phyloP scores from a whole-genome alignment of 1,140 invertebrate species.

The Lasaia peninsularis region DNA sequence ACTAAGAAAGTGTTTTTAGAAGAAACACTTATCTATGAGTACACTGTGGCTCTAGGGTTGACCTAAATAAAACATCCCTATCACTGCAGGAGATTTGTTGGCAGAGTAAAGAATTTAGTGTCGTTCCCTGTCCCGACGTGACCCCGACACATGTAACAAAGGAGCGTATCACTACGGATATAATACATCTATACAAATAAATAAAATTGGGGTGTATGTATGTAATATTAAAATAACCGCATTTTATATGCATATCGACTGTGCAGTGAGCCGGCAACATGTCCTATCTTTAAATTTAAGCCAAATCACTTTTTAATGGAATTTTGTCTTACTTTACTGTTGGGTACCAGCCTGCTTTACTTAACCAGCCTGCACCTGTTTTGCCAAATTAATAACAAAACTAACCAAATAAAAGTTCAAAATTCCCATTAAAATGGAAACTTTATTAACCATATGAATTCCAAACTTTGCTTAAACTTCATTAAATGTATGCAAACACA shows the following conservation, averaged over 20 bases:
- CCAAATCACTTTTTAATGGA: no score
- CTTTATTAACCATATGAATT: constrained; percentile 1
- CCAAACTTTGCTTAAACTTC: background rate
- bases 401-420: background rate
- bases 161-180: background rate
- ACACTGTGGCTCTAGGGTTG: constrained; percentile 44
- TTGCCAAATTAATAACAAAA: background rate
- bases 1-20: constrained; percentile 30
- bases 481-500: constrained; percentile 18
- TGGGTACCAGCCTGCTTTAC: no score
- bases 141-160: constrained; percentile 28
- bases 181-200: background rate
- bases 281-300: no score
- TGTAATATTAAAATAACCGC: no score
- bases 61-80: constrained; percentile 59
- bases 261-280: no score
- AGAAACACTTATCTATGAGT: constrained; percentile 46
- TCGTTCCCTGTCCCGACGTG: constrained; percentile 36
- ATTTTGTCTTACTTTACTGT: no score
- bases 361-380: background rate
- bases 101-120: constrained; percentile 57
- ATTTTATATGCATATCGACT: no score
- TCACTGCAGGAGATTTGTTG: constrained; percentile 50
- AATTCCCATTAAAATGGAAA: background rate
- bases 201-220: no score